Evolutionary conservation across 1,140 invertebrate species (phyloP), one percentile per base, ranked within the genome.

Genomic region (Eupeodes corollae): DNA sequence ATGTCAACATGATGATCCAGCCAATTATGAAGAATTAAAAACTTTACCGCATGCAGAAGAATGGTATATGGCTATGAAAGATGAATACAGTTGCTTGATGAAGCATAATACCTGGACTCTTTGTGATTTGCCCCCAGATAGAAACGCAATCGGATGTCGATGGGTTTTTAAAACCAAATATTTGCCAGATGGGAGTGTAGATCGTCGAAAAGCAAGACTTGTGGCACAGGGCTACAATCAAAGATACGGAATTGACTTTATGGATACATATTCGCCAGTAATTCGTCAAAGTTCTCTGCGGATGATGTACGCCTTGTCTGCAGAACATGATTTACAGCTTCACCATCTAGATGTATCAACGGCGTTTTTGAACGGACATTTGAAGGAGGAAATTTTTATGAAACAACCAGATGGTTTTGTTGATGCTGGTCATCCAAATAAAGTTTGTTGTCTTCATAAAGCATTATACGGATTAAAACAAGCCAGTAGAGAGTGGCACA

Each of bases 401-500:
- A 37, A 57, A 19, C 58, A 63, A 49, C 69, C 71, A 12, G 32
- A 35, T 35, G 38, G 34, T 15, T 46, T 35, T 44, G 19, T 46
- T 31, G n/a, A 42, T 12, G 48, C 31, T 8, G 16, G 40, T 42
- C 15, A 48, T 16, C 15, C 12, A 21, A 18, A 44, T 15, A 42
- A 56, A 54, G 57, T 66, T 12, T 67, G 57, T 44, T 44, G 21
- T 30, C 44, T 68, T 2, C 57, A 67, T 9, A 68, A 67, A 37
- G 39, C 61, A 5, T 44, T 70, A 15, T 70, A 72, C 56, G 68
- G 69, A 3, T 44, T 72, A 9, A 69, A 71, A 65, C 67, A 69
- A 44, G 58, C 67, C 5, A 48, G 57, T 13, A 46, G 49, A 44
- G 32, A 46, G 16, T 67, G 57, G 61, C 59, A 61, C 46, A 43